phyloP scores from a whole-genome alignment of 2,888 invertebrate genomes.

The Adineta ricciae region DNA sequence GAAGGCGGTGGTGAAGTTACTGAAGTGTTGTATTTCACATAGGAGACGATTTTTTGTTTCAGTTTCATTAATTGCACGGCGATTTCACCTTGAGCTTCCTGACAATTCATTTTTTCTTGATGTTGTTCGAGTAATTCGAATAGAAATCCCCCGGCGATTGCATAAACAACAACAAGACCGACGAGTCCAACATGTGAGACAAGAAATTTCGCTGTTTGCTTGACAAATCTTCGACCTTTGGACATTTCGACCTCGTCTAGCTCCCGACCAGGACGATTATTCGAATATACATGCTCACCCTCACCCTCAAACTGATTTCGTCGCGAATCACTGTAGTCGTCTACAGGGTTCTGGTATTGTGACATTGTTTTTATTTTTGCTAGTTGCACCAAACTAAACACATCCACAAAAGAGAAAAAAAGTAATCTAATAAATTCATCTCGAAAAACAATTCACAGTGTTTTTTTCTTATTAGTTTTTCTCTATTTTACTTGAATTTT shows the following conservation, averaged over 20 bases:
- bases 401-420: neutral
- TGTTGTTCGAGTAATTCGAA: constrained; percentile 33
- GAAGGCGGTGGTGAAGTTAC: neutral
- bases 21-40: constrained; percentile 31
- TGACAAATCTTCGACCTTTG: constrained; percentile 36
- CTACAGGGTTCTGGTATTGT: neutral
- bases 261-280: neutral
- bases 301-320: neutral
- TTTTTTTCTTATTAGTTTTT: neutral
- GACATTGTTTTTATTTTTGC: neutral
- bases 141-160: constrained; percentile 31
- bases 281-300: neutral
- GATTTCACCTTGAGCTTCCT: constrained; percentile 43
- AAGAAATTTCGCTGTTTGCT: constrained; percentile 42
- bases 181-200: constrained; percentile 33
- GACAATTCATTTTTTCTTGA: constrained; percentile 28
- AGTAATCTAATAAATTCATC: neutral
- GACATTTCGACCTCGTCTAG: neutral
- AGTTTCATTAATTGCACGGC: constrained; percentile 45
- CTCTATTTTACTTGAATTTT: neutral
- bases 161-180: constrained; percentile 29
- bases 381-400: neutral
- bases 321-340: neutral
- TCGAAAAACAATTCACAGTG: neutral
- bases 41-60: constrained; percentile 23